These are phyloP conservation scores for Nothocercus nigrocapillus DNA, from an alignment of 2,113 vertebrate genomes.

Conservation along the genomic window DNA sequence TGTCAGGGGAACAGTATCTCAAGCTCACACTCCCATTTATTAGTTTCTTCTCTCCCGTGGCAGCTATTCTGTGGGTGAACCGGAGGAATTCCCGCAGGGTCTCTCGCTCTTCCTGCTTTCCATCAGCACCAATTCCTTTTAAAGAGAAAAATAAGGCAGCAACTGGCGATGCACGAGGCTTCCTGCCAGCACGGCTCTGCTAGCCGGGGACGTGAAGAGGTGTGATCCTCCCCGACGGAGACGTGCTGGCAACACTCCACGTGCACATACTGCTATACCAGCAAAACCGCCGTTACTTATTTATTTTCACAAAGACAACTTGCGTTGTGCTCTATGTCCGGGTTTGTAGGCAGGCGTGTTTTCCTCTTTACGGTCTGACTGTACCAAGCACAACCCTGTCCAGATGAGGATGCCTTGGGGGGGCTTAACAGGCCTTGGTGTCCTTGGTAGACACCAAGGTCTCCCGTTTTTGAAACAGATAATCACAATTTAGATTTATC, in stretches of 20 bases:
- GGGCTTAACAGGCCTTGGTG: not conserved
- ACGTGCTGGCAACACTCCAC: not conserved
- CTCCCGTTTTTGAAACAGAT: not conserved
- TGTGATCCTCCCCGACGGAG: conserved; percentile 19
- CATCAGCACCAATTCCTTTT: not conserved
- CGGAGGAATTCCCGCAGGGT: not conserved
- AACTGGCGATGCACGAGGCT: not conserved
- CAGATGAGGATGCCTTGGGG: not conserved
- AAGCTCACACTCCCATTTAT: conserved; percentile 23
- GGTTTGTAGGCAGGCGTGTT: not conserved
- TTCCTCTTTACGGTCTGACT: not conserved
- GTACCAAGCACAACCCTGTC: not conserved
- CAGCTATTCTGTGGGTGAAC: conserved; percentile 9
- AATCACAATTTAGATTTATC: not conserved
- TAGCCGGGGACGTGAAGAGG: not conserved
- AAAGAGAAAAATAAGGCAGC: conserved; percentile 23
- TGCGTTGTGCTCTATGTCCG: not conserved
- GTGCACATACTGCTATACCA: not conserved
- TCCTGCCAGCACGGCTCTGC: not conserved
- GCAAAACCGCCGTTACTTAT: accelerated
- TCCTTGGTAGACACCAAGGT: conserved; percentile 22
- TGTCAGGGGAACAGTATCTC: conserved; percentile 16
- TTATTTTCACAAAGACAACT: not conserved
- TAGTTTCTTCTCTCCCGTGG: not conserved
- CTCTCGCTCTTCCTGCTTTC: not conserved